Conservation (phyloP, 1,140 invertebrate genomes). For the Ericerus pela region DNA sequence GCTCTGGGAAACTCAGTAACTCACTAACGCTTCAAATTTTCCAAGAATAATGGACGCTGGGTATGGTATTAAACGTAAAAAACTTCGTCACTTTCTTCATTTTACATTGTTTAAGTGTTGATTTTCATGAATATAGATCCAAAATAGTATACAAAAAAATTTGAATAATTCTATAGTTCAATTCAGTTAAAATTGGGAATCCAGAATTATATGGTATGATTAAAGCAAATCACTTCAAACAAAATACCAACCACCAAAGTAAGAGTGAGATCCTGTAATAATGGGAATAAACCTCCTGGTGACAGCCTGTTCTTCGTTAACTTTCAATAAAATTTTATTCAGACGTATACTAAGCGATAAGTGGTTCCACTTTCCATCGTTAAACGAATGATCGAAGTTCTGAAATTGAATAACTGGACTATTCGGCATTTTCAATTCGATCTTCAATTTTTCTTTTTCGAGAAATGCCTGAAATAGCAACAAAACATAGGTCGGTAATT, state of each 20-base stretch:
- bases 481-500: constrained; percentile 6
- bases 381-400: constrained; percentile 68
- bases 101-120: too few relatives aligned
- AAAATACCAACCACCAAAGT: constrained; percentile 48
- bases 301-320: constrained; percentile 65
- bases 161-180: too few relatives aligned
- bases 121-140: too few relatives aligned
- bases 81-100: too few relatives aligned
- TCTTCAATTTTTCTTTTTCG: constrained; percentile 65
- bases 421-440: constrained; percentile 52
- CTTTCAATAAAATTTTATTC: constrained; percentile 52
- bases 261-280: constrained; percentile 56
- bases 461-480: constrained; percentile 51
- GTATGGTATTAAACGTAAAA: too few relatives aligned
- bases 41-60: too few relatives aligned
- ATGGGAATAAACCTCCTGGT: constrained; percentile 60
- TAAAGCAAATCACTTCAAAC: too few relatives aligned
- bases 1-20: too few relatives aligned
- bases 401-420: constrained; percentile 53
- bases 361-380: constrained; percentile 81
- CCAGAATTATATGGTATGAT: too few relatives aligned
- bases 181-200: too few relatives aligned
- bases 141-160: too few relatives aligned
- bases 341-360: constrained; percentile 54
- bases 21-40: too few relatives aligned